Evolutionary conservation across 2,797 vertebrate species (phyloP), one percentile per base, ranked within the genome.

Genomic region (Periparus ater): DNA sequence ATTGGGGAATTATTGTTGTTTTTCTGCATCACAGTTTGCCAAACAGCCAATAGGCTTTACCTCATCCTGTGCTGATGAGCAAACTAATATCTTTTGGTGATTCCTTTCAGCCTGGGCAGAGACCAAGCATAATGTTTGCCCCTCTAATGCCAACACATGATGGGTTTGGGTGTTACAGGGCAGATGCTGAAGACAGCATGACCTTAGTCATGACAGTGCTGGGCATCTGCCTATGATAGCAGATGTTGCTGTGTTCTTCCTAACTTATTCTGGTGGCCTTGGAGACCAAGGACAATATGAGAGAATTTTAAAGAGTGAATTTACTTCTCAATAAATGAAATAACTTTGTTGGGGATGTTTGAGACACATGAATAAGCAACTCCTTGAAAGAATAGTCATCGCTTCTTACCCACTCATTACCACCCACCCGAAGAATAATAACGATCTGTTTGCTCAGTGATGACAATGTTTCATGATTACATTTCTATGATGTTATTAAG

Each of bases 361-460:
- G 51, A 76, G 47, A 70, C 15, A 21, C 25, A 26, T 51, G 42
- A 40, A n/a, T 61, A 44, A 89, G 26, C 19, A 70, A 48, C 66
- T 74, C 58, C 51, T 70, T 50, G 32, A 53, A 77, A 66, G 44
- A 85, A 27, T 50, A 48, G 85, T 51, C 7, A 2, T 62, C 0
- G 0, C 11, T 53, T 70, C 34, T 66, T 66, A 66, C 5, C 6
- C 19, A 17, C n/a, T 29, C 4, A 7, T 66, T 80, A 60, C 20
- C 21, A 80, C 14, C 26, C 0, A 0, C 10, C 47, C 36, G 26
- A 15, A 66, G 32, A 36, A 30, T 40, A 19, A 27, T 0, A 6
- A 32, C 38, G 16, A 27, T 67, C 9, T 58, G 11, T 80, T 83
- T 63, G 10, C 40, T 72, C 36, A 60, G 16, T 54, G 17, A 67